phyloP scores from a whole-genome alignment of 2,888 invertebrate species.

The Saturnia japonica region DNA sequence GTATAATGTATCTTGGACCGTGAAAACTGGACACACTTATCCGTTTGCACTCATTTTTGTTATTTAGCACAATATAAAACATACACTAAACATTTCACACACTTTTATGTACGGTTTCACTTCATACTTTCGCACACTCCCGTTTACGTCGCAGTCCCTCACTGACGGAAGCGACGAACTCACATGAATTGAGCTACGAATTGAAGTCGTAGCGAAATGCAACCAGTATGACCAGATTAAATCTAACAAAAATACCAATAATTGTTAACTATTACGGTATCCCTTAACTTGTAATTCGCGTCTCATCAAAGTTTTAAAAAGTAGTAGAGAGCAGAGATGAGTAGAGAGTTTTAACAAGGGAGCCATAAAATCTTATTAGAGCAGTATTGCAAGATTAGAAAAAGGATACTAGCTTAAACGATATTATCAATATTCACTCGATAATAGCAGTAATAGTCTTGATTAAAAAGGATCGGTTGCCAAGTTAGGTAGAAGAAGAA shows the following conservation, averaged over 20 bases:
- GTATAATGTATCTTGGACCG: slow-evolving; percentile 59
- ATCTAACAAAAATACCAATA: background rate
- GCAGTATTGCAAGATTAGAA: too few species aligned
- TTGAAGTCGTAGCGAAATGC: slow-evolving; percentile 12
- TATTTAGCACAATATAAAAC: slow-evolving; percentile 74
- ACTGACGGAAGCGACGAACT: slow-evolving; percentile 69
- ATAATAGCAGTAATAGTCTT: too few species aligned
- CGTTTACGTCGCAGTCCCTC: slow-evolving; percentile 73
- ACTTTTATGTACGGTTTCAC: slow-evolving; percentile 79
- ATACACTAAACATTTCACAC: slow-evolving; percentile 81
- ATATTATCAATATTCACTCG: too few species aligned
- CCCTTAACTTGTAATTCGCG: too few species aligned
- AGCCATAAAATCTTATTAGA: too few species aligned
- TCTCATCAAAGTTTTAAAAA: too few species aligned
- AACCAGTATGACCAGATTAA: background rate
- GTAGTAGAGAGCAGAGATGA: too few species aligned
- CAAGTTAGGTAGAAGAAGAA: too few species aligned
- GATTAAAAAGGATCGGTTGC: too few species aligned
- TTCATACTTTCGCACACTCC: slow-evolving; percentile 81
- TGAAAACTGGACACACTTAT: slow-evolving; percentile 58
- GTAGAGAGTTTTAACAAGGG: too few species aligned
- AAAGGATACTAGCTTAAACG: too few species aligned
- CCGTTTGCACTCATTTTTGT: slow-evolving; percentile 80
- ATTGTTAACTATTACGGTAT: too few species aligned
- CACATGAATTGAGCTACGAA: slow-evolving; percentile 59